Evolutionary conservation across 2,888 invertebrate species (phyloP).

Genomic region (Galerucella calmariensis): DNA sequence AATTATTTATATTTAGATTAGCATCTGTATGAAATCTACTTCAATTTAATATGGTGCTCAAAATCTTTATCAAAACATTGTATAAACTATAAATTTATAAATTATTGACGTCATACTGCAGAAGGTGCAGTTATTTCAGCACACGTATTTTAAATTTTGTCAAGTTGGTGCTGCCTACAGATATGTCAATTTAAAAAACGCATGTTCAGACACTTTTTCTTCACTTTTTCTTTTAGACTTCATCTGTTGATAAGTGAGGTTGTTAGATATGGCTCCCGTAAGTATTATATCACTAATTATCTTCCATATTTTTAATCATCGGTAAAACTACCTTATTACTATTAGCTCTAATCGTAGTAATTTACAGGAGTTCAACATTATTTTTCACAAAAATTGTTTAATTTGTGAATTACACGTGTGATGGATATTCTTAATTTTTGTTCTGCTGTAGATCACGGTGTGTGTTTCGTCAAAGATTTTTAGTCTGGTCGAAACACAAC

Average conservation of each 20-base stretch:
- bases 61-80: background rate
- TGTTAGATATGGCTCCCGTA: slow-evolving; percentile 45
- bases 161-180: background rate
- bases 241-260: background rate
- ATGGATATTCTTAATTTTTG: slow-evolving; percentile 22
- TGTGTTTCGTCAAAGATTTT: slow-evolving; percentile 40
- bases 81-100: background rate
- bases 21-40: background rate
- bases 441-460: slow-evolving; percentile 37
- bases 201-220: background rate
- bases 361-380: background rate
- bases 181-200: background rate
- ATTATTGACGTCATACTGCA: background rate
- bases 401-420: background rate
- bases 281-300: slow-evolving; percentile 32
- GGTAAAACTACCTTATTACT: background rate
- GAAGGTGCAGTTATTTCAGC: background rate
- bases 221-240: background rate
- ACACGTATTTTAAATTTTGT: background rate
- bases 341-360: background rate
- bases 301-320: slow-evolving; percentile 15
- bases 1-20: too few species aligned
- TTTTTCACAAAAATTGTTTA: background rate
- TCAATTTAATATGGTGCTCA: background rate
- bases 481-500: slow-evolving; percentile 66